Conservation (phyloP, 2,797 vertebrate genomes). For the Gadopsis marmoratus region DNA sequence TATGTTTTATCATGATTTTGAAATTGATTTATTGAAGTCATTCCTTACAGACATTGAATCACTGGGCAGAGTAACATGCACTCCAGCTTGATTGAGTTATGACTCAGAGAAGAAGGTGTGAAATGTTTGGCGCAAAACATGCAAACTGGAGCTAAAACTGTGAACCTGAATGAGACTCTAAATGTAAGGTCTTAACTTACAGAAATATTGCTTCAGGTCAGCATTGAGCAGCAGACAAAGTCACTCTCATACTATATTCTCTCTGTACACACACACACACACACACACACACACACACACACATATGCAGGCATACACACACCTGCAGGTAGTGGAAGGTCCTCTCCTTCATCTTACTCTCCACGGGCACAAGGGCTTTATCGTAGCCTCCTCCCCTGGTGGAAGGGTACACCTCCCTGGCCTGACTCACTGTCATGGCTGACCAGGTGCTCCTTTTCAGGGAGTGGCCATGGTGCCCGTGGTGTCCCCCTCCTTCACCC, state of each 20-base stretch:
- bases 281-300: conserved; percentile 5
- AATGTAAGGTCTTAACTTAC: neutral
- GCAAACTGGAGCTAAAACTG: neutral
- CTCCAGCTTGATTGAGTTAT: no score
- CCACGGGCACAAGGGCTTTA: conserved; percentile 94
- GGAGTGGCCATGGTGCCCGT: conserved; percentile 84
- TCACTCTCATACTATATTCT: neutral
- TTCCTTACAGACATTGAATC: neutral
- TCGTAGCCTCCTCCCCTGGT: conserved; percentile 86
- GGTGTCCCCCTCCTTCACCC: conserved; percentile 81
- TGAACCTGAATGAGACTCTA: neutral
- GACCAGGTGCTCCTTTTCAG: conserved; percentile 98
- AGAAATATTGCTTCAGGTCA: neutral
- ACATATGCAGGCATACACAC: conserved; percentile 52
- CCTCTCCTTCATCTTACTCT: conserved; percentile 92
- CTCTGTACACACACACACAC: neutral
- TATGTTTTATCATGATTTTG: neutral
- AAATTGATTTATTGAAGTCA: neutral
- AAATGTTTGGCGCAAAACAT: neutral
- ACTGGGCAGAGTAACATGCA: neutral
- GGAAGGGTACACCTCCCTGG: conserved; percentile 93
- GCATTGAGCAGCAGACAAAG: neutral
- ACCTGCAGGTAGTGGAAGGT: conserved; percentile 98
- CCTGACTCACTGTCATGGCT: conserved; percentile 98
- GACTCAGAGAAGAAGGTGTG: neutral